Base-by-base conservation (phyloP, 2,888 invertebrate species). In the Steinernema hermaphroditum region DNA sequence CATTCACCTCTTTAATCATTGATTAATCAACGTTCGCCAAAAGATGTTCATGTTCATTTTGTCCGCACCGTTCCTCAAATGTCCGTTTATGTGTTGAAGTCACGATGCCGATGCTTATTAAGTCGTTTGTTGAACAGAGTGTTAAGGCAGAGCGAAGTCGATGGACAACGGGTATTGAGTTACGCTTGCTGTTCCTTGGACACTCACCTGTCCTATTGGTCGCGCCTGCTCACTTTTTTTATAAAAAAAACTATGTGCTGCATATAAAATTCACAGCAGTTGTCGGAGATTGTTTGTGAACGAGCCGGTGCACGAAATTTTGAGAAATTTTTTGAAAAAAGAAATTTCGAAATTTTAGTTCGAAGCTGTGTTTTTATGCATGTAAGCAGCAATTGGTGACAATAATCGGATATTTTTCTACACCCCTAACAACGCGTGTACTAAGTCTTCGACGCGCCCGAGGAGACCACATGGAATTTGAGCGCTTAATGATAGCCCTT, bases 101-200 rank as follows among this genome's bases (percentile, higher is more conserved):
- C 29, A 27, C 62, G 62, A n/a, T n/a, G n/a, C n/a, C 62, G 29
- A 16, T 8, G 62, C 19, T 62, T 32, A 62, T 62, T 62, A 62
- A 32, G 19, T 32, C 62, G 29, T 62, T 62, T 12, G 62, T 8
- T 29, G 16, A 62, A 62, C 22, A 24, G 27, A 32, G 29, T 27
- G 62, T 62, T 62, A 32, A 32, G 27, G 62, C 32, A 32, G 22
- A 19, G 27, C 54, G 29, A 62, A 22, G 62, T 34, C 16, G 32
- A 62, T 62, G 16, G 14, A 27, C 29, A 4, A 27, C 22, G 46
- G 46, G 46, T 12, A 54, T 4, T 32, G 29, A 62, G 62, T 62
- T 37, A 37, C 37, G 37, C 12, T 37, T 12, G 37, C 12, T 62
- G n/a, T 46, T 46, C 62, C 32, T 62, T 62, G 14, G 27, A 14